Base-by-base conservation (phyloP, 2,797 vertebrate species). In the Esox masquinongy region DNA sequence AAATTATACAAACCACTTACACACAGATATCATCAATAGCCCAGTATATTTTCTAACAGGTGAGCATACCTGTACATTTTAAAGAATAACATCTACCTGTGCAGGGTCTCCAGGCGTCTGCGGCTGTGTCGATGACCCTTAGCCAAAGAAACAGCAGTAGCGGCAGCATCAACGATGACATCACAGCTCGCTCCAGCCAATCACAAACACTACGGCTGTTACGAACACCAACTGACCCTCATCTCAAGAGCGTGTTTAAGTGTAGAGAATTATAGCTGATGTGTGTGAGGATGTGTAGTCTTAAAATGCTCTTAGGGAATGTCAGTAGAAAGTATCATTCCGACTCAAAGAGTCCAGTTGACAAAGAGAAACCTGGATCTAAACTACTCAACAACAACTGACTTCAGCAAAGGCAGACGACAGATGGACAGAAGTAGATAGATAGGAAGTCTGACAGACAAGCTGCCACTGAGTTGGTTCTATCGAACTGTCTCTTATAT, bases 31-130 rank as follows among this genome's bases (percentile, higher is more conserved):
- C 36, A 71, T 39, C 43, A 73, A 63, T 1, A 47, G 9, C 6
- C 43, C 43, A 12, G 7, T 12, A 14, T 47, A 47, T 47, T 5
- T 11, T 47, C 43, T 47, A 47, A 47, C 12, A 47, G 43, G 43
- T 14, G 43, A 47, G 68, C 59, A n/a, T 56, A n/a, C 50, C 70
- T 12, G 51, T 39, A 49, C 50, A 67, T 26, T 66, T 70, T 26
- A 77, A 61, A 70, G 34, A 12, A 11, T 22, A 66, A 19, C 34
- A 79, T 31, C 64, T 90, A 94, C 93, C 93, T 91, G 88, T 84
- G 74, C 93, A 93, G 63, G 88, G 85, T 86, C 81, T 92, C 91
- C 86, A 84, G 77, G 89, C 81, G 70, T 84, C 83, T 49, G 88
- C n/a, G 0, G 82, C 82, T 66, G 80, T 73, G 61, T 78, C 84